Evolutionary conservation across 2,113 vertebrate species (phyloP), one percentile per base, ranked within the genome.

Genomic region (Myrmecobius fasciatus): DNA sequence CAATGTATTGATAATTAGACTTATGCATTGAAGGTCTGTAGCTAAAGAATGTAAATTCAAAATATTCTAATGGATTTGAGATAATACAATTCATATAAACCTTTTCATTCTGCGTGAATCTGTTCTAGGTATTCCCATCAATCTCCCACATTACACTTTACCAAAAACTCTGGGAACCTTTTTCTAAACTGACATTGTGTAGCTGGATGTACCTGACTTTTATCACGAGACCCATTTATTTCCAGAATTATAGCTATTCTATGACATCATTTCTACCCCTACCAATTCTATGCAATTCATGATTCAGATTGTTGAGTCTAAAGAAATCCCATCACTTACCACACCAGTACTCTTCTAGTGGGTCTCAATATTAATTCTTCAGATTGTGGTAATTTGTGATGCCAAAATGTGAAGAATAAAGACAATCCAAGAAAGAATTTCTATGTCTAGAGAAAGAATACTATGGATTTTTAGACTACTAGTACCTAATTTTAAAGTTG

Each of bases 391-490:
- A 14, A 67, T 36, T 31, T 67, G 31, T 67, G 60, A 67, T 36
- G 4, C 12, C 60, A 67, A 67, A 67, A 67, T 17, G 4, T 36
- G 60, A 67, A 67, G 31, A 91, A 52, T 54, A 93, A 88, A 89
- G 51, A 91, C 56, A 89, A 67, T 92, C 25, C 48, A 75, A 60
- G 31, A 91, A 93, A 89, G 53, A 93, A 89, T 89, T 67, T 47
- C 53, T 22, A 75, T 26, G 26, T 75, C 8, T 54, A 90, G 24
- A 46, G 51, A 96, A 88, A 48, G 83, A 49, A 1, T 88, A 46
- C 89, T n/a, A 90, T 83, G 53, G 36, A n/a, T 47, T 56, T 56
- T 75, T 48, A 36, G 26, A 20, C 28, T 89, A n/a, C 46, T 92
- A 90, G n/a, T 48, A 14, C 56, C 36, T 25, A 54, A 48, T 22